Conservation (phyloP, 2,113 vertebrate genomes). For the Spilogale gracilis region DNA sequence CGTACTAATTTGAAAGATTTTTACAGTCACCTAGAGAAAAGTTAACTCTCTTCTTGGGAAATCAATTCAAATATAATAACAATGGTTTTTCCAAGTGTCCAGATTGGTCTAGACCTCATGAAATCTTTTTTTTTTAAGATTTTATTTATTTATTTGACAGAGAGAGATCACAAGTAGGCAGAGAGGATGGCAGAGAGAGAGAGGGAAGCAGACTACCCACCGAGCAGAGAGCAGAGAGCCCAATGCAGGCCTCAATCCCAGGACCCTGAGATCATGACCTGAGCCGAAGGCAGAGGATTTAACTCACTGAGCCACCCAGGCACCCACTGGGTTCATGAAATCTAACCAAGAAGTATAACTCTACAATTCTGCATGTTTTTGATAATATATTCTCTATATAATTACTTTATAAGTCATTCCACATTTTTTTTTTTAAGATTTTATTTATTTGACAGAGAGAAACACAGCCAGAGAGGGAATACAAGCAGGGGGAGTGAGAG, state of each 20-base stretch:
- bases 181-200: too few relatives aligned
- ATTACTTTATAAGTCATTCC: not conserved
- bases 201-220: too few relatives aligned
- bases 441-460: too few relatives aligned
- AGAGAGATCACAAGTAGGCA: too few relatives aligned
- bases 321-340: not conserved
- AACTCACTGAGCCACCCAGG: too few relatives aligned
- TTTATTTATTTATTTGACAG: too few relatives aligned
- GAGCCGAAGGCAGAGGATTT: too few relatives aligned
- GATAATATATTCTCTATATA: not conserved
- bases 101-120: not conserved
- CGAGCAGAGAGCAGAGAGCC: too few relatives aligned
- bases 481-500: too few relatives aligned
- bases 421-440: not conserved
- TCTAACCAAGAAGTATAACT: not conserved
- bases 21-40: not conserved
- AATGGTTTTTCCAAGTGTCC: slow-evolving; percentile 1
- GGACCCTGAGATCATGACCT: too few relatives aligned
- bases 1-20: not conserved
- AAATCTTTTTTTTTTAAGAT: not conserved
- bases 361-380: not conserved
- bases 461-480: too few relatives aligned
- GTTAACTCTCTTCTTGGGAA: not conserved
- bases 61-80: not conserved
- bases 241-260: too few relatives aligned